Conservation (phyloP, 2,797 vertebrate species). For the Leptodactylus fallax region DNA sequence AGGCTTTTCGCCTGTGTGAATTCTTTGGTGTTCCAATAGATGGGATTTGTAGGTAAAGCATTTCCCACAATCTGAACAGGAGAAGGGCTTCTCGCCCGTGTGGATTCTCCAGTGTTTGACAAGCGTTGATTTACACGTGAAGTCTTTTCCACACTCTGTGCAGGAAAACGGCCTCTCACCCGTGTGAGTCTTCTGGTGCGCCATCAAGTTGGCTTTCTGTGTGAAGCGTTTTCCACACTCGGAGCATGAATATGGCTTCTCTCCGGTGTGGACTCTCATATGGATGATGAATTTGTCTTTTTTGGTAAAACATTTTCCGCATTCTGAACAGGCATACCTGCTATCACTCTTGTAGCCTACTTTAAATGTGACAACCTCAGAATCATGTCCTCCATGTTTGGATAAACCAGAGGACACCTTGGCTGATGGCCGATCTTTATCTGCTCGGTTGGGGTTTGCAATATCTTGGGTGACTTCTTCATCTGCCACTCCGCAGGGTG, state of each 20-base stretch:
- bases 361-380: not conserved
- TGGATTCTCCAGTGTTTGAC: not conserved
- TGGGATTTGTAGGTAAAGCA: not conserved
- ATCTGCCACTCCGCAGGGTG: not conserved
- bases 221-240: not conserved
- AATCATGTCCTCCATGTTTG: not conserved
- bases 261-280: not conserved
- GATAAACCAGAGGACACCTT: not conserved
- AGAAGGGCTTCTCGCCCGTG: not conserved
- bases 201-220: not conserved
- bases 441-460: not conserved
- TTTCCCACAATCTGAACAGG: not conserved
- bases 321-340: not conserved
- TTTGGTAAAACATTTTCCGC: not conserved
- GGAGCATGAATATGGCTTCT: not conserved
- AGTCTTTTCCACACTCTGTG: not conserved
- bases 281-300: not conserved
- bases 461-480: not conserved
- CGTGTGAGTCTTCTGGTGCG: not conserved
- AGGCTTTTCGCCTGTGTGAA: conserved; percentile 7
- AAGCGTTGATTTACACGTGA: not conserved
- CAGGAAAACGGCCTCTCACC: not conserved
- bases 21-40: not conserved
- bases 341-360: not conserved
- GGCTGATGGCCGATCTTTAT: not conserved